These are phyloP conservation scores for Geopemphigus sp. DNA, from an alignment of 1,140 invertebrate genomes.

Conservation along the genomic window DNA sequence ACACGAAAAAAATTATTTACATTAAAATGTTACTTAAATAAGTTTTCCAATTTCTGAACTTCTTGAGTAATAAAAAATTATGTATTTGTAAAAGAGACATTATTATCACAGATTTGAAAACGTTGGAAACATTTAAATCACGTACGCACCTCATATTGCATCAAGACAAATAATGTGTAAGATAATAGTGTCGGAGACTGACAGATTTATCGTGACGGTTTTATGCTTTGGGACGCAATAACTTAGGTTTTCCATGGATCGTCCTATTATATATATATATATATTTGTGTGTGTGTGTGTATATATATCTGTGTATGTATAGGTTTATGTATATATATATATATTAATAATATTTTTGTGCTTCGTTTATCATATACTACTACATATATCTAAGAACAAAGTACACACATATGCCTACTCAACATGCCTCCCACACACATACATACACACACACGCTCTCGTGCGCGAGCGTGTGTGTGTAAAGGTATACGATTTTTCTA, in stretches of 20 bases:
- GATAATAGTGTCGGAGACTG: constrained; percentile 39
- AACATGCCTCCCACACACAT: background rate
- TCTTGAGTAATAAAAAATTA: no score
- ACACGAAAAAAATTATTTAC: no score
- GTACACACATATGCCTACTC: no score
- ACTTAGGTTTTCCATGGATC: constrained; percentile 20
- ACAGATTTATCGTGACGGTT: constrained; percentile 46
- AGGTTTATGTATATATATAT: background rate
- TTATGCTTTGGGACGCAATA: constrained; percentile 39
- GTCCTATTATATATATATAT: background rate
- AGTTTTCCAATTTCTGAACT: no score
- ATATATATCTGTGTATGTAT: background rate
- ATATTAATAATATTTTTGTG: constrained; percentile 1
- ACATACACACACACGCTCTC: no score
- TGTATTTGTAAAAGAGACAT: background rate
- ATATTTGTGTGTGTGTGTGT: no score
- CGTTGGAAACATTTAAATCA: constrained; percentile 32
- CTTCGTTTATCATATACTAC: background rate
- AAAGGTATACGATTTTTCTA: background rate
- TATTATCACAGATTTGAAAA: background rate
- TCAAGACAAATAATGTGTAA: constrained; percentile 19
- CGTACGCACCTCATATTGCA: background rate
- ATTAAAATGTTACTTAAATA: no score
- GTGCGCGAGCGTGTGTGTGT: background rate
- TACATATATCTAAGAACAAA: background rate